Percentiles rank a stretch among this genome's conserved stretches.
These are phyloP conservation scores for Muricea muricata DNA, from an alignment of 92 coral and sea anemone species.

Conservation along the genomic window DNA sequence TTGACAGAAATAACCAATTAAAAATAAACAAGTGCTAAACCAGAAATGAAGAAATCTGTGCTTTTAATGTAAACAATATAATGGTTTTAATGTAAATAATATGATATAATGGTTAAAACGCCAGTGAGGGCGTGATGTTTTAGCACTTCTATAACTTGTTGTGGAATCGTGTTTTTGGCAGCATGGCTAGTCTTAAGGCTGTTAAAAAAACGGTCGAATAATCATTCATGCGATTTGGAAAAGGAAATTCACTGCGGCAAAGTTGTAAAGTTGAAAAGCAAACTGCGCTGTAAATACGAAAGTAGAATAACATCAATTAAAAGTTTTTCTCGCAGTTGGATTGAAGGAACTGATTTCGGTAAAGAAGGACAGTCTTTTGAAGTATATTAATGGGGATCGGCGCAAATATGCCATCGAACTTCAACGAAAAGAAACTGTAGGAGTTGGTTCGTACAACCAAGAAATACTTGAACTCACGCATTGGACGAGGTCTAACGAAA, in stretches of 20 bases:
- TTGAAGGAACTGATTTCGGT: neutral
- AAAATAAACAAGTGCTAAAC: too few species aligned
- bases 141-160: neutral
- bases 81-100: too few species aligned
- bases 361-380: conserved; percentile 1
- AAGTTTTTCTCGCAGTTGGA: conserved; percentile 21
- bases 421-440: neutral
- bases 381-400: conserved; percentile 4
- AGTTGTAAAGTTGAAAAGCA: neutral
- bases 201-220: neutral
- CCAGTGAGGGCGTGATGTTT: too few species aligned
- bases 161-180: neutral
- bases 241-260: neutral
- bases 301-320: neutral
- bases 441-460: conserved; percentile 2
- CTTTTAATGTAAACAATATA: too few species aligned
- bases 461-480: neutral
- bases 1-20: too few species aligned
- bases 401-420: neutral
- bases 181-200: neutral
- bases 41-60: too few species aligned
- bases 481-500: neutral
- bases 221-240: neutral
- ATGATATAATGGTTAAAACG: too few species aligned
- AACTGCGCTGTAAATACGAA: neutral